Conservation (phyloP, 2,888 invertebrate species). For the Drosophila suboccidentalis region DNA sequence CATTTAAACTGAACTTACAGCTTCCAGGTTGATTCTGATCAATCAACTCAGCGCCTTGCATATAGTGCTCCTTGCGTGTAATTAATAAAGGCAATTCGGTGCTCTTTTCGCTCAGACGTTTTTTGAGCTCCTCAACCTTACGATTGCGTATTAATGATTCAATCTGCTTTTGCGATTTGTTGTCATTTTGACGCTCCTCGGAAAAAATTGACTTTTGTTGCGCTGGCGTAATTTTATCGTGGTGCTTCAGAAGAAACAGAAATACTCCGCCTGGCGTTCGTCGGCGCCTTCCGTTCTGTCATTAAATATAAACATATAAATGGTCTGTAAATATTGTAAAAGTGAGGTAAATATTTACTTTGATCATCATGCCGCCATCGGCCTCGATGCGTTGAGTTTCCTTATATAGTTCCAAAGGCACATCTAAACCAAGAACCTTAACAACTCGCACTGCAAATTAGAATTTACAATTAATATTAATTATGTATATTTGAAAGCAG, state of each 20-base stretch:
- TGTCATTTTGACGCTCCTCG: slow-evolving; percentile 88
- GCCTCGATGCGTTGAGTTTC: slow-evolving; percentile 93
- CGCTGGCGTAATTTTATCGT: slow-evolving; percentile 89
- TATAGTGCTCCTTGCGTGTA: slow-evolving; percentile 78
- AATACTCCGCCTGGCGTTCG: slow-evolving; percentile 95
- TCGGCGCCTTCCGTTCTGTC: slow-evolving; percentile 90
- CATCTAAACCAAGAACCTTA: slow-evolving; percentile 89
- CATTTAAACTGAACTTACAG: slow-evolving; percentile 52
- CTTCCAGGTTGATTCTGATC: slow-evolving; percentile 79
- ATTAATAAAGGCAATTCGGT: slow-evolving; percentile 81
- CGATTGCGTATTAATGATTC: slow-evolving; percentile 88
- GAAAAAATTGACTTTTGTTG: slow-evolving; percentile 90
- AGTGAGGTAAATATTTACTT: slow-evolving; percentile 85
- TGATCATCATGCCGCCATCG: slow-evolving; percentile 94
- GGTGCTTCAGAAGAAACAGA: slow-evolving; percentile 92
- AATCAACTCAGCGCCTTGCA: slow-evolving; percentile 72
- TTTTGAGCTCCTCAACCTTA: slow-evolving; percentile 89
- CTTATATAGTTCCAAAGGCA: slow-evolving; percentile 91
- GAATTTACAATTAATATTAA: not conserved
- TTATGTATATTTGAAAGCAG: not conserved
- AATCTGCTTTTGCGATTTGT: slow-evolving; percentile 87
- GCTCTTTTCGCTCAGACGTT: slow-evolving; percentile 86
- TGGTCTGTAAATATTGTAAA: not conserved
- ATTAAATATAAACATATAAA: not conserved
- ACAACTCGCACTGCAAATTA: slow-evolving; percentile 88